These are phyloP conservation scores for Pangasianodon gigas DNA, from an alignment of 2,113 vertebrate genomes.

Conservation along the genomic window DNA sequence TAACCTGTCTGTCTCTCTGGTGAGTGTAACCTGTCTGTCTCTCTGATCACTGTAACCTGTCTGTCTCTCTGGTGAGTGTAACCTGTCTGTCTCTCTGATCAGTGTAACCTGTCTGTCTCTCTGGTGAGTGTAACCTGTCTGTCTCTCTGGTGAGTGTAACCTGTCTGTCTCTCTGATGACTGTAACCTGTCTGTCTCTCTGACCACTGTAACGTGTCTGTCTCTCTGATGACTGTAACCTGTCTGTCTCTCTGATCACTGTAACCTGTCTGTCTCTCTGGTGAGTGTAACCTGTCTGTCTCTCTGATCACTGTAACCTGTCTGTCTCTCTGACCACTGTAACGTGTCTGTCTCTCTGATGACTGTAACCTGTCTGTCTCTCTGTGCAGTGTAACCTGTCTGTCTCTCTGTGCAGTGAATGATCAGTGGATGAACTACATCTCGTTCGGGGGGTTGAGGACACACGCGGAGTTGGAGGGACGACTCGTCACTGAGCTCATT, in stretches of 20 bases:
- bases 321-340: background rate
- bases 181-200: background rate
- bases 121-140: background rate
- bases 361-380: background rate
- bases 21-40: background rate
- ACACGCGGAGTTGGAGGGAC: constrained; percentile 88
- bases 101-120: background rate
- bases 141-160: background rate
- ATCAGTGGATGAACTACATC: constrained; percentile 98
- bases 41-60: background rate
- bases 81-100: background rate
- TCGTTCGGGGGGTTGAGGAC: constrained; percentile 93
- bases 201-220: background rate
- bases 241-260: background rate
- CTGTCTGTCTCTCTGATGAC: background rate
- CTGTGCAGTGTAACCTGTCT: background rate
- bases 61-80: background rate
- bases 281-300: background rate
- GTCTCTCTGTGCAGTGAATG: constrained; percentile 78
- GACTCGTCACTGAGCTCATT: constrained; percentile 91
- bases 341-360: background rate
- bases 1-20: background rate
- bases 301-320: background rate
- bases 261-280: background rate
- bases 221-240: background rate